Conservation (phyloP, 2,888 invertebrate species). For the Dynastes tityus region DNA sequence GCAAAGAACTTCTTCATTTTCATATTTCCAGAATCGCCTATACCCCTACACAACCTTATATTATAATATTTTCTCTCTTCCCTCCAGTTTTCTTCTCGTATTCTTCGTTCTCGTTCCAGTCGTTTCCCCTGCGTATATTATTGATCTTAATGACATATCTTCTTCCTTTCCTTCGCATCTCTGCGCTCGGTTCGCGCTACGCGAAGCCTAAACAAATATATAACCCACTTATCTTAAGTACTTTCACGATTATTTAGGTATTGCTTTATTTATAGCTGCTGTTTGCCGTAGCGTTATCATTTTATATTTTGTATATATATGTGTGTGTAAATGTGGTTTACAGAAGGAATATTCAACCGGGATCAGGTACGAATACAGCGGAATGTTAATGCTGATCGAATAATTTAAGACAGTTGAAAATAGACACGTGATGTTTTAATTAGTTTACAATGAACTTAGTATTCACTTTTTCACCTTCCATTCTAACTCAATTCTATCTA, state of each 20-base stretch:
- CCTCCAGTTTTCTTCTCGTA: constrained; percentile 48
- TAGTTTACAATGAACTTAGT: too few species aligned
- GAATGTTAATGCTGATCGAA: too few species aligned
- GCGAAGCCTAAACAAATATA: constrained; percentile 62
- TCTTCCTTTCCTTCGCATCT: constrained; percentile 56
- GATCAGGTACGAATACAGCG: neutral
- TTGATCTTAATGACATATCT: constrained; percentile 70
- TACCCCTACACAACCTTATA: constrained; percentile 23
- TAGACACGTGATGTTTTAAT: too few species aligned
- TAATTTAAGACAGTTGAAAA: too few species aligned
- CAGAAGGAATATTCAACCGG: constrained; percentile 8
- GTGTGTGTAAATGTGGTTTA: constrained; percentile 40
- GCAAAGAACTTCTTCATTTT: constrained; percentile 66
- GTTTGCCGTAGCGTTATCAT: constrained; percentile 28
- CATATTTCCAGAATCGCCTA: constrained; percentile 63
- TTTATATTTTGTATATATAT: neutral
- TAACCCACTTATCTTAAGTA: constrained; percentile 59
- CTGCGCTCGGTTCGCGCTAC: constrained; percentile 57
- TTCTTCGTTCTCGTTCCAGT: constrained; percentile 60
- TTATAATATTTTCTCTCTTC: constrained; percentile 36
- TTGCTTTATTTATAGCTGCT: constrained; percentile 42
- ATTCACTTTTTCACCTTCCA: too few species aligned
- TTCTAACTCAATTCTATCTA: too few species aligned
- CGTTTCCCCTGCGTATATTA: constrained; percentile 68
- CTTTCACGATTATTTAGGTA: constrained; percentile 51